These are phyloP conservation scores for Zosterops japonicus DNA, from an alignment of 2,113 vertebrate genomes.

Conservation along the genomic window DNA sequence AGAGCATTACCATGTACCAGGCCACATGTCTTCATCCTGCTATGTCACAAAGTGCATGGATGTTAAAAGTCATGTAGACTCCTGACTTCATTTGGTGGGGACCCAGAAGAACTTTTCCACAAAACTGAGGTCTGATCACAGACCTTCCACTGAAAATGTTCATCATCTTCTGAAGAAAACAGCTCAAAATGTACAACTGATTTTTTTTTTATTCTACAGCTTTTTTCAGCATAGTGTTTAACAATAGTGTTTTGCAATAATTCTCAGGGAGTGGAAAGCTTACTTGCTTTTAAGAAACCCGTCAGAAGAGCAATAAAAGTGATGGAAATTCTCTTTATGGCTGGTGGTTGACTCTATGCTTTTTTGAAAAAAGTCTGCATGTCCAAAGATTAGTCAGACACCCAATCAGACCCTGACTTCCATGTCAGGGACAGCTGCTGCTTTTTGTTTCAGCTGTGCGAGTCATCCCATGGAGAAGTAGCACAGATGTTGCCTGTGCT, in stretches of 20 bases:
- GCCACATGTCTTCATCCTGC: background rate
- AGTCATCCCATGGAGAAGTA: background rate
- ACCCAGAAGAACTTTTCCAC: background rate
- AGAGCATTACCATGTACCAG: background rate
- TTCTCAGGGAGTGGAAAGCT: background rate
- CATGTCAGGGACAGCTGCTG: background rate
- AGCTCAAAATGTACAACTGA: background rate
- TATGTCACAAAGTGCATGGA: background rate
- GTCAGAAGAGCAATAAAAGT: background rate
- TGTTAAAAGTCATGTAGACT: background rate
- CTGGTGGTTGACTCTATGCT: background rate
- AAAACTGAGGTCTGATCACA: background rate
- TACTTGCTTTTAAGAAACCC: background rate
- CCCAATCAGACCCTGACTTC: background rate
- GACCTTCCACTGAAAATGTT: background rate
- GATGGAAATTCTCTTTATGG: background rate
- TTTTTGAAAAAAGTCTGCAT: background rate
- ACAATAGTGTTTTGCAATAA: background rate
- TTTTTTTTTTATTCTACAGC: background rate
- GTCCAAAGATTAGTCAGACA: background rate
- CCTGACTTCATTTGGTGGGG: background rate
- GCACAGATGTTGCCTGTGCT: background rate
- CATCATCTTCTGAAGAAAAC: background rate
- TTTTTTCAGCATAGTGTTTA: background rate
- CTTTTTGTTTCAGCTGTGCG: background rate